A percentile compares a stretch with the other conserved stretches of the same genome.
Evolutionary conservation across 2,888 invertebrate species (phyloP).

Genomic region (Dexiosoma caninum): DNA sequence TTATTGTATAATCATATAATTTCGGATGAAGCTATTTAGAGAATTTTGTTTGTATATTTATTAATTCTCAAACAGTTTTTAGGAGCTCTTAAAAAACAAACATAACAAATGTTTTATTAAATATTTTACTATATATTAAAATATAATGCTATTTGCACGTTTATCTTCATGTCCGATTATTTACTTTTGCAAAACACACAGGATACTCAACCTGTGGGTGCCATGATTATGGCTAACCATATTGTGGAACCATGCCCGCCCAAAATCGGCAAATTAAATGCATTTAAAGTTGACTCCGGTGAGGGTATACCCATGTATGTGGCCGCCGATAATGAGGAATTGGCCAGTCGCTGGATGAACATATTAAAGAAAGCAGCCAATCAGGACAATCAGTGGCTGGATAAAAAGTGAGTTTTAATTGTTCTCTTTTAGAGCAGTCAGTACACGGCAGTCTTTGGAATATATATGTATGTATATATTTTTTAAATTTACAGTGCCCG

Average conservation of each 20-base stretch:
- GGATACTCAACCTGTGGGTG: conserved; percentile 93
- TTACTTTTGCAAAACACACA: conserved; percentile 74
- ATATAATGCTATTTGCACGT: too few relatives aligned
- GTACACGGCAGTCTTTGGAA: too few relatives aligned
- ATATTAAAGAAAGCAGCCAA: conserved; percentile 88
- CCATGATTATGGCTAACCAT: conserved; percentile 91
- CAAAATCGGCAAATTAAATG: conserved; percentile 81
- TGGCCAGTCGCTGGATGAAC: conserved; percentile 86
- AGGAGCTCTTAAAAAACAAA: too few relatives aligned
- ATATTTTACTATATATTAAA: too few relatives aligned
- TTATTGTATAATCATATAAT: too few relatives aligned
- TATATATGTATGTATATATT: too few relatives aligned
- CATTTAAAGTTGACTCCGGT: conserved; percentile 84
- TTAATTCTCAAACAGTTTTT: too few relatives aligned
- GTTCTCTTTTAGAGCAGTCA: too few relatives aligned
- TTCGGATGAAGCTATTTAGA: too few relatives aligned
- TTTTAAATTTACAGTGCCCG: conserved; percentile 80
- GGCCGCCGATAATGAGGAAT: conserved; percentile 87
- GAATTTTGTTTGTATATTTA: too few relatives aligned
- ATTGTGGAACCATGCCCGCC: conserved; percentile 81
- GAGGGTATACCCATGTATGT: conserved; percentile 87
- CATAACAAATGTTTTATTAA: too few relatives aligned
- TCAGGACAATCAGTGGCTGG: conserved; percentile 85
- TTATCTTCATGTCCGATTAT: too few relatives aligned
- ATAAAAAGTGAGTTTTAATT: conserved; percentile 74